Conservation (phyloP, 2,888 invertebrate species). For the Congeria kusceri region DNA sequence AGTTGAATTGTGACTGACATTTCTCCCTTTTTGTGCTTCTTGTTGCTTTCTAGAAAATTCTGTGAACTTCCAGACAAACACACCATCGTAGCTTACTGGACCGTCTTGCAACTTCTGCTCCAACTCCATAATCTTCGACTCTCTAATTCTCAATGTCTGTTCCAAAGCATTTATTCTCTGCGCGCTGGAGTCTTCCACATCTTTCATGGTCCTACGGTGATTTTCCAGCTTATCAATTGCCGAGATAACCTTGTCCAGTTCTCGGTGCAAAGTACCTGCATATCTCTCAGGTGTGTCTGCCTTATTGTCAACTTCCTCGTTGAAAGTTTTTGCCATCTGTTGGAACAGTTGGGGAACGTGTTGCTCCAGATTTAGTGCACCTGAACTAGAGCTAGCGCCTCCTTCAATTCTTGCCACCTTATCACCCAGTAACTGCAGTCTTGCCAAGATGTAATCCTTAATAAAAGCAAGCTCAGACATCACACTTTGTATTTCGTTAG, state of each 20-base stretch:
- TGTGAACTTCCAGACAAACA: conserved; percentile 82
- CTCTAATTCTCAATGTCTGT: conserved; percentile 67
- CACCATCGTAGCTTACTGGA: conserved; percentile 80
- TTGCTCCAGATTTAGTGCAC: conserved; percentile 4
- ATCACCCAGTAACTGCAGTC: too few species aligned
- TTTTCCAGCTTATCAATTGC: conserved; percentile 70
- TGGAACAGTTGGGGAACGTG: conserved; percentile 29
- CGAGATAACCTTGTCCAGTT: conserved; percentile 75
- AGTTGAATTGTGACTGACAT: conserved; percentile 81
- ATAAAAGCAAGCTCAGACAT: not conserved
- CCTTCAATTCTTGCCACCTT: not conserved
- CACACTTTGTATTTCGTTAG: not conserved
- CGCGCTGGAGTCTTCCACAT: conserved; percentile 55
- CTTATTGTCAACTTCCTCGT: conserved; percentile 62
- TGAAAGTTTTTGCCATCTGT: conserved; percentile 32
- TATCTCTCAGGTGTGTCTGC: conserved; percentile 72
- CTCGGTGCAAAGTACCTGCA: conserved; percentile 75
- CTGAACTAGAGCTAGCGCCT: not conserved
- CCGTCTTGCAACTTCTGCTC: conserved; percentile 54
- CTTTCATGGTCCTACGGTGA: conserved; percentile 45
- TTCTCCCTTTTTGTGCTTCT: conserved; percentile 77
- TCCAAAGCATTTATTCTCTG: conserved; percentile 66
- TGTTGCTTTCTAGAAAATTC: conserved; percentile 77
- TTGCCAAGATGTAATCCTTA: too few species aligned
- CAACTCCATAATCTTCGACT: conserved; percentile 71